Evolutionary conservation across 2,797 vertebrate genomes (phyloP).

Genomic region (Nasua narica): DNA sequence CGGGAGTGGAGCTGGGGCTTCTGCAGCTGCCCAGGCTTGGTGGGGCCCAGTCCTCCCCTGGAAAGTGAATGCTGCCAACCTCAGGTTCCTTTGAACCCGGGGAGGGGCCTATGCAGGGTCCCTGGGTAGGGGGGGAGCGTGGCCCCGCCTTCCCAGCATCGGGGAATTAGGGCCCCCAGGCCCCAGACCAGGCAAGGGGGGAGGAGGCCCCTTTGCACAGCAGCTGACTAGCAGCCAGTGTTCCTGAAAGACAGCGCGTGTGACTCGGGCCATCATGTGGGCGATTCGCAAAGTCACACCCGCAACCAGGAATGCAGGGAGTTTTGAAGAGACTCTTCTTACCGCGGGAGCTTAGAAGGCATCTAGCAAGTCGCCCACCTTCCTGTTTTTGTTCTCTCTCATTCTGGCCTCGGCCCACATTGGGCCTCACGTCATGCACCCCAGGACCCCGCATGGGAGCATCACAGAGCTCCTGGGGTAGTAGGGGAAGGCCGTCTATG

Average conservation of each 20-base stretch:
- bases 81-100: neutral
- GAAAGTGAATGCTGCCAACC: neutral
- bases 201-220: neutral
- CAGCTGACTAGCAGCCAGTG: neutral
- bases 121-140: neutral
- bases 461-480: neutral
- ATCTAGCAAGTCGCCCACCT: neutral
- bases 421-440: neutral
- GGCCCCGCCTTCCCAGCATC: neutral
- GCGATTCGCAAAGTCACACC: neutral
- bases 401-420: neutral
- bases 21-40: neutral
- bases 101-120: neutral
- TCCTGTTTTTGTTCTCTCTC: neutral
- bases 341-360: neutral
- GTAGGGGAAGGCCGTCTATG: accelerated
- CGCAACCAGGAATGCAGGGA: accelerated
- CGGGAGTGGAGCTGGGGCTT: neutral
- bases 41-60: accelerated
- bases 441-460: neutral
- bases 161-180: neutral
- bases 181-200: neutral
- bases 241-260: accelerated
- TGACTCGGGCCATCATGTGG: accelerated
- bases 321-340: neutral